A percentile compares a stretch with the other conserved stretches of the same genome.
These are phyloP conservation scores for Cardiocondyla obscurior DNA, from an alignment of 1,140 invertebrate species.

Conservation along the genomic window DNA sequence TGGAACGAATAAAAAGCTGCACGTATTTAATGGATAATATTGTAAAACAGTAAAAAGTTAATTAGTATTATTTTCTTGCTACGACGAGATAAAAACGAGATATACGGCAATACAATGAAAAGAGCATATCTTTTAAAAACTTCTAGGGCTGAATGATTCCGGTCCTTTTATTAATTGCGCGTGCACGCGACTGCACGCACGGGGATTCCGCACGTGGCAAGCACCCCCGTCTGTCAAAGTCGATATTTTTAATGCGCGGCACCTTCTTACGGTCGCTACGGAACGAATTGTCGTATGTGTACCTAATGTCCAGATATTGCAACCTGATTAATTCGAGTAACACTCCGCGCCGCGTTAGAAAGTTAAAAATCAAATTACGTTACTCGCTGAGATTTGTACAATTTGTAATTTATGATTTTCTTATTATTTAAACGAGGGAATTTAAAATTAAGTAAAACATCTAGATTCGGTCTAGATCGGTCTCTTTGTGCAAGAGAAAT, in stretches of 20 bases:
- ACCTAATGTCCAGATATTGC: slow-evolving; percentile 9
- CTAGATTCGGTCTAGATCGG: background rate
- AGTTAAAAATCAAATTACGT: too few relatives aligned
- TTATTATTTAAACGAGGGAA: background rate
- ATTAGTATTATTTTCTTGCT: background rate
- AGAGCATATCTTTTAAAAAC: background rate
- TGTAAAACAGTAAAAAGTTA: background rate
- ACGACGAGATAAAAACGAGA: slow-evolving; percentile 11
- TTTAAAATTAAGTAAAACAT: background rate
- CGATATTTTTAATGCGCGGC: slow-evolving; percentile 65
- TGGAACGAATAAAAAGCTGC: background rate
- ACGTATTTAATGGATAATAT: background rate
- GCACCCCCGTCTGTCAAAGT: slow-evolving; percentile 56
- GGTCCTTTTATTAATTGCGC: slow-evolving; percentile 34
- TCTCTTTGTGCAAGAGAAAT: background rate
- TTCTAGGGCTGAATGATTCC: slow-evolving; percentile 6
- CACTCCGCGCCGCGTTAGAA: background rate
- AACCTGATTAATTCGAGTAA: background rate
- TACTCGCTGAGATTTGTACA: background rate
- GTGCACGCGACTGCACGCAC: background rate
- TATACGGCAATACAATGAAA: too few relatives aligned
- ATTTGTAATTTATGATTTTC: background rate
- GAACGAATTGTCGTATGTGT: slow-evolving; percentile 27
- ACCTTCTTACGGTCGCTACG: background rate
- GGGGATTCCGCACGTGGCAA: background rate